Evolutionary conservation across 2,888 invertebrate species (phyloP), one percentile per base, ranked within the genome.

Genomic region (Lydus trimaculatus): DNA sequence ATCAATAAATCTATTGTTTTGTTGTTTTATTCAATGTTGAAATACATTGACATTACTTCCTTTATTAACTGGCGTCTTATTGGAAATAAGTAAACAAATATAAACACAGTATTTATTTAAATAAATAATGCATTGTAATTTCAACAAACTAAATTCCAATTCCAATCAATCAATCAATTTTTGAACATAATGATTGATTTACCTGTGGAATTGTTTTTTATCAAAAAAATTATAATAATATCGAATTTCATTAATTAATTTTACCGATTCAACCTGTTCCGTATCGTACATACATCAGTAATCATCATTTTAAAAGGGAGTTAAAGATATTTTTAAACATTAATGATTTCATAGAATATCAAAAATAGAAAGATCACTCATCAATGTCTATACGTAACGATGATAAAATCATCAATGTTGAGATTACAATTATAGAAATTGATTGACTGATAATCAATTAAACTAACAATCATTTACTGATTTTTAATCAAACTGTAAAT

Each of bases 1-100:
- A 52, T 52, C 20, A 52, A 52, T 23, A 20, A 52, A 52, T 52
- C 52, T 52, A 52, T 52, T 52, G 52, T 52, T 52, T 23, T 52
- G 3, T 23, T 52, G 23, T 52, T 23, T 23, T 36, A 48, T 48
- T 48, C 8, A 0, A 20, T 48, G 8, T 20, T 48, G 48, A 20
- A 20, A 20, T n/a, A n/a, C 48, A 20, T 20, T 48, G 20, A 20
- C 20, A 48, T 43, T 43, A 43, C 48, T 48, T 48, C 48, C 20
- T 48, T 39, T n/a, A 3, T 28, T 17, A 43, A 48, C 9, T 48
- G 17, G 9, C 20, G 20, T 3, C 20, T 52, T 23, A 23, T 52
- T 20, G 13, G 6, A 48, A 9, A 48, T 2, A 48, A 9, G 8
- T 17, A 48, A 20, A 48, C 17, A 11, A 39, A 39, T 39, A n/a